Evolutionary conservation across 2,888 invertebrate species (phyloP), one percentile per base, ranked within the genome.

Genomic region (Diaprepes abbreviatus): DNA sequence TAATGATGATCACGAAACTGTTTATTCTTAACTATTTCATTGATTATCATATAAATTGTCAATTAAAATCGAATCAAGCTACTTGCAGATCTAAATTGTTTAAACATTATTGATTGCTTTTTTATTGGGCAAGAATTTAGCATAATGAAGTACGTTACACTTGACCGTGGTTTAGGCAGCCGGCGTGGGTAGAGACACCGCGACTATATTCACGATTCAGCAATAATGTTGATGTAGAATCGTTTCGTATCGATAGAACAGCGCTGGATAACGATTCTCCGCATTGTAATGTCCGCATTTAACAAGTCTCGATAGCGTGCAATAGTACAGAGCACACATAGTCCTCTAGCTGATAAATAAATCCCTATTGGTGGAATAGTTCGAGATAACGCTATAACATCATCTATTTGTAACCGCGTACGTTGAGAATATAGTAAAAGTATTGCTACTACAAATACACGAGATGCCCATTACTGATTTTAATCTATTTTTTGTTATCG

Each of bases 221-320:
- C 83, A 82, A 83, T 84, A 84, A 84, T 82, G 82, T 80, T 81
- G 83, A 83, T 83, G 83, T 83, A 82, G 82, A 82, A 82, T 82
- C 82, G 82, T 66, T 52, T 79, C 79, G 81, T 81, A 83, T 82
- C 83, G 83, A 83, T 83, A 78, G 80, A 79, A 81, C 81, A 78
- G 81, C 77, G 78, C 79, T 75, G 83, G 83, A 84, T 84, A 84
- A 84, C 83, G 83, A 83, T 83, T 82, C 82, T 79, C 78, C 78
- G 82, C 82, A 83, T 84, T 83, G 83, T 83, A 83, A 84, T 83
- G 83, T 82, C 80, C 82, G 80, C 81, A 83, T 82, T 83, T 83
- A 83, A 83, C 84, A 83, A 83, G 81, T 79, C 76, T 75, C 78
- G 81, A 81, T 81, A 81, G 79, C 79, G 77, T 79, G 79, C 78